Percentiles rank a stretch among this genome's conserved stretches.
phyloP scores from a whole-genome alignment of 2,888 invertebrate genomes.

The Tricholauxania praeusta region DNA sequence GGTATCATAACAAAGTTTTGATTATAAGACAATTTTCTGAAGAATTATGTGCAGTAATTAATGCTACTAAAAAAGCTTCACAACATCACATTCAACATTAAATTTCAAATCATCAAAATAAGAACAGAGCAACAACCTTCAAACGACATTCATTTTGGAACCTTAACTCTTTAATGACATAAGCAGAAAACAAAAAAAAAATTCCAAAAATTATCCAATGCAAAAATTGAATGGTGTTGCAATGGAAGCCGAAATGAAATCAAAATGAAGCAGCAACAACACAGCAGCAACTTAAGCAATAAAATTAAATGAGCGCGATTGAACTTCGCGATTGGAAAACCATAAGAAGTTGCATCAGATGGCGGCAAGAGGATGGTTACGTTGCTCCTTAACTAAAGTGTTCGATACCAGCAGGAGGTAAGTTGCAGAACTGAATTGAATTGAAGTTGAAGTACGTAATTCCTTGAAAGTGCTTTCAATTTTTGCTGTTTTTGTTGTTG shows the following conservation, averaged over 20 bases:
- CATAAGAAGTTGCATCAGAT: neutral
- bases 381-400: no score
- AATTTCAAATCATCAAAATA: no score
- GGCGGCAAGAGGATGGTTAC: neutral
- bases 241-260: constrained; percentile 3
- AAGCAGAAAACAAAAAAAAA: no score
- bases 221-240: constrained; percentile 1
- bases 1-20: no score
- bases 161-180: neutral
- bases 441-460: constrained; percentile 13
- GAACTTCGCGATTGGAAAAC: constrained; percentile 8
- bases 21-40: no score
- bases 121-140: no score
- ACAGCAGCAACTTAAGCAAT: neutral
- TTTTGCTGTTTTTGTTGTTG: constrained; percentile 39
- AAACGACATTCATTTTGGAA: neutral
- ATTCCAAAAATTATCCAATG: neutral
- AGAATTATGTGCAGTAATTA: no score
- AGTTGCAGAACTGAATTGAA: neutral
- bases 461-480: constrained; percentile 60
- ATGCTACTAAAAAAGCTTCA: no score
- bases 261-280: neutral
- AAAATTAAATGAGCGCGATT: constrained; percentile 26
- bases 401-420: no score
- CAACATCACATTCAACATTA: no score